Evolutionary conservation across 2,113 vertebrate species (phyloP), one percentile per base, ranked within the genome.

Genomic region (Engraulis encrasicolus): DNA sequence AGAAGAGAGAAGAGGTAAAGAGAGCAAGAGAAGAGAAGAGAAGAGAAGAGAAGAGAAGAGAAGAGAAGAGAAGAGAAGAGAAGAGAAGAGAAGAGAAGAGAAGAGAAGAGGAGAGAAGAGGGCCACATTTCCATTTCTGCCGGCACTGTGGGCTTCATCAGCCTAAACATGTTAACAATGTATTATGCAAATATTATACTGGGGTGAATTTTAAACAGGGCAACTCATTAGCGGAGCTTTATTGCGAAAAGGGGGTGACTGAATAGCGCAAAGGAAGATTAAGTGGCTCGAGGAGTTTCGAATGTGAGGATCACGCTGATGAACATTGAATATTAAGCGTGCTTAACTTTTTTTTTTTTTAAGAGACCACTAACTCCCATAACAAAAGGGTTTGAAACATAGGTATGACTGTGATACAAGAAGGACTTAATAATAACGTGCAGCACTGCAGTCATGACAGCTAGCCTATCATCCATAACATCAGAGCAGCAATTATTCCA

Each of bases 211-310:
- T 93, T 92, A 91, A 93, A 94, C 89, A 91, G 81, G 88, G 87
- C 88, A 85, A 91, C 91, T 94, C 91, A 93, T 95, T 95, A 94
- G 90, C 77, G 45, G 36, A 23, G 88, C 92, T 93, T 93, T 91
- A 91, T 81, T 87, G 90, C 84, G 89, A 34, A 87, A n/a, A n/a
- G n/a, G n/a, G 87, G 79, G 90, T 88, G 90, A 87, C 86, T 91
- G 92, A 92, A 93, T 89, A 86, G 87, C 84, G 90, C 84, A 86
- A 87, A 31, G 89, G 89, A 85, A 45, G 82, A 91, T 93, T 91
- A 93, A 91, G 90, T 85, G 86, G 88, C 86, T 71, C 1, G 83
- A 88, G 89, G 89, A 86, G 91, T 92, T 93, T 92, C 92, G 91
- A 83, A 88, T 89, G 82, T 83, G 82, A 71, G 54, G 74, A 89